Base-by-base conservation (phyloP, 92 coral and sea anemone species). In the Hydrozoanthus gracilis region DNA sequence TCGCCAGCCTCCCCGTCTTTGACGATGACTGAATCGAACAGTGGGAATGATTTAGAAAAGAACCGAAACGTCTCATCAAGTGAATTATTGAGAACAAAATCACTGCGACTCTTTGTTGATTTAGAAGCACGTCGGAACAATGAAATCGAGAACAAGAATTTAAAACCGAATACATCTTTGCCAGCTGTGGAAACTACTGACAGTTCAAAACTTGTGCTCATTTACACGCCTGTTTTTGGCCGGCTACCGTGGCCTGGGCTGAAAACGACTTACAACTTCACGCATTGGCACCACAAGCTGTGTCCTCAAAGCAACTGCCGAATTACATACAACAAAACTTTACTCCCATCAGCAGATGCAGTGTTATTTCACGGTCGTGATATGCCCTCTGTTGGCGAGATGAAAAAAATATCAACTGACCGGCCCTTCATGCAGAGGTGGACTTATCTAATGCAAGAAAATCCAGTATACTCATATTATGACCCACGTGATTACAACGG, bases 291-390 rank as follows among this genome's bases (percentile, higher is more conserved):
- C 27, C 86, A 83, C 46, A 77, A 78, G 10, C 91, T 94, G 8
- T 96, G 99, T 17, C 51, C 60, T 1, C 89, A 89, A 4, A 86
- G 82, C 72, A 86, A 89, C 79, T 96, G 99, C 61, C 50, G 61
- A 44, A 88, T 96, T 45, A 84, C 97, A 0, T 95, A 93, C 89
- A 87, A 95, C 83, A 93, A 88, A 84, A 64, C 51, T 27, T 91
- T 92, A 18, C 55, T 96, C 3, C n/a, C 56, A 2, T 49, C 14
- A 44, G 94, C 97, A 73, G 97, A 95, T 86, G 99, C 91, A 2
- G 95, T 96, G 14, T 13, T 96, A 45, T 96, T 96, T 68, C 99
- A 96, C 78, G 96, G 97, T 3, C 78, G 95, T 70, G 99, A 96
- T 51, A 76, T 96, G 55, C 95, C 93, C 44, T 65, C 88, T 39